Base-by-base conservation (phyloP, 2,113 vertebrate species). In the Hemichromis elongatus region DNA sequence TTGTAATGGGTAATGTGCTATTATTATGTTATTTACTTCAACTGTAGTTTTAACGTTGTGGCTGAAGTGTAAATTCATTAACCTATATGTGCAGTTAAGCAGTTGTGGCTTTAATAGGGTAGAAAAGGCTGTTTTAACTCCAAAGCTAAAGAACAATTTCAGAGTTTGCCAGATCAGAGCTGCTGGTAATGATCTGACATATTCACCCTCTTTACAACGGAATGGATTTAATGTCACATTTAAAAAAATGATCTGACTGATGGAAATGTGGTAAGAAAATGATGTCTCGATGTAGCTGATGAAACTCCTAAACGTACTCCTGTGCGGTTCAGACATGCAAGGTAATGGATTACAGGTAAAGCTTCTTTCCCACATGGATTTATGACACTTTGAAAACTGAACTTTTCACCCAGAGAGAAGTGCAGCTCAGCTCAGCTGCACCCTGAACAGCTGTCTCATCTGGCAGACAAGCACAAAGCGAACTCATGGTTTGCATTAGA, bases 401-500 rank as follows among this genome's bases (percentile, higher is more conserved):
- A 92, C 92, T 92, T 91, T 91, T 92, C 88, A 92, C 91, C 91
- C 86, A 30, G 78, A 84, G 90, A 81, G 81, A 52, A 83, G 83
- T n/a, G 28, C 45, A 88, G 77, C 42, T 73, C 42, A 45, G 86
- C 88, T 89, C 63, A 78, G 92, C 79, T 91, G 86, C 90, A 53
- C 59, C 77, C 86, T 4, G 77, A 88, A 84, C 86, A 91, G 88
- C 92, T 87, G 90, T 86, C 80, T 73, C 92, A 92, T 88, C 88
- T 94, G 93, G 89, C 83, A 87, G 47, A 88, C 10, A n/a, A 90
- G 77, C 82, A 83, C 66, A 88, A 68, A 88, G 84, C 59, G 5
- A 80, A 77, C 59, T 90, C 87, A 83, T 89, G 92, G 86, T 90
- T 88, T 56, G 82, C 35, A 61, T 93, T 90, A 89, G 57, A 45